Evolutionary conservation across 2,797 vertebrate genomes (phyloP), one percentile per base, ranked within the genome.

Genomic region (Neosalanx taihuensis): DNA sequence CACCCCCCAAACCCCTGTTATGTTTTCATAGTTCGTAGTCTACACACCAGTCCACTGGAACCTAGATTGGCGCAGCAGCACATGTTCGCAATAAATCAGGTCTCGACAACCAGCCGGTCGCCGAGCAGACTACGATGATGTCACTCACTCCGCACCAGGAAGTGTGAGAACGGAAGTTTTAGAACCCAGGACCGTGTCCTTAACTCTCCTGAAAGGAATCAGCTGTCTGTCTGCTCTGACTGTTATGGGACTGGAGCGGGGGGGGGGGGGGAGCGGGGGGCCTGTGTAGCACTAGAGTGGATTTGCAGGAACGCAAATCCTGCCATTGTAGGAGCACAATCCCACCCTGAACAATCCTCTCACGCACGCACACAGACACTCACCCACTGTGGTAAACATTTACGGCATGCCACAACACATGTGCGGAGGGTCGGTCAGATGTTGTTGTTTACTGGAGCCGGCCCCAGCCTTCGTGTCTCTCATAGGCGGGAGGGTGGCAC

Each of bases 61-160:
- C 41, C 12, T 3, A 46, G 41, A 46, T 46, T 9, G 1, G 41
- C 41, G 13, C 41, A 46, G 41, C 67, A 65, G 71, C 78, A 76
- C 71, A 71, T 58, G 72, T 73, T 72, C 65, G 64, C 66, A 49
- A 49, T 77, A 77, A 83, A 83, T 83, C 71, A 75, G 71, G 74
- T 78, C 69, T 65, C 62, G 61, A 33, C 71, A 41, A 68, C 72
- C 61, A 61, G 73, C 53, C 64, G 61, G 67, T 72, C 62, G 33
- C 74, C 37, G 69, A 73, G 59, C 23, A 7, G 56, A 62, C 72
- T 64, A 41, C 72, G 76, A 73, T 62, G 71, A 76, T 66, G 5
- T 64, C 7, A 69, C n/a, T 64, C 7, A 69, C n/a, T 59, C 65
- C 63, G 23, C 61, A 70, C 75, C 77, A 72, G 35, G 62, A 31